Evolutionary conservation across 2,888 invertebrate species (phyloP).

Genomic region (Stratiomys singularior): DNA sequence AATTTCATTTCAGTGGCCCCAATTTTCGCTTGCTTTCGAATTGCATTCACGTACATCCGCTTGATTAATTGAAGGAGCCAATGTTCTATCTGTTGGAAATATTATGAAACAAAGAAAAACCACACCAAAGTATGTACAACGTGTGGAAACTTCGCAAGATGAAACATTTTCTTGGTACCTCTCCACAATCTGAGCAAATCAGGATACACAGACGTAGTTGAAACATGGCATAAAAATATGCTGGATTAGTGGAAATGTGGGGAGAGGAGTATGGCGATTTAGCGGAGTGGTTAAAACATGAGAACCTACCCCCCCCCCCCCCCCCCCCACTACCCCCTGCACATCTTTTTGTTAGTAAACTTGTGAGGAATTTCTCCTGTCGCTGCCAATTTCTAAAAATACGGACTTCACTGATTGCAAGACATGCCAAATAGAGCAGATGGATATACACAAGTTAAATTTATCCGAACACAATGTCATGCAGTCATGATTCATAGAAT

Average conservation of each 20-base stretch:
- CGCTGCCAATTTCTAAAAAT: conserved; percentile 33
- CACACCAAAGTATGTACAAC: not conserved
- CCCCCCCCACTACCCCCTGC: too few relatives aligned
- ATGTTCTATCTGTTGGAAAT: conserved; percentile 19
- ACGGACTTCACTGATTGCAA: conserved; percentile 15
- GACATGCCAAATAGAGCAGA: conserved; percentile 27
- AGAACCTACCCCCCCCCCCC: not conserved
- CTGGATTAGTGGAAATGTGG: not conserved
- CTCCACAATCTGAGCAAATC: not conserved
- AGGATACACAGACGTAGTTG: not conserved
- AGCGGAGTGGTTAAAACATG: not conserved
- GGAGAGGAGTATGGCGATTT: not conserved
- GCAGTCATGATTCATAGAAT: conserved; percentile 28
- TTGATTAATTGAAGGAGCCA: conserved; percentile 30
- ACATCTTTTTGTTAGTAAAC: not conserved
- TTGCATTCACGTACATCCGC: conserved; percentile 33
- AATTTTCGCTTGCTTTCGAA: conserved; percentile 10
- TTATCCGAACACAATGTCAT: conserved; percentile 42
- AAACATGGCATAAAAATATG: not conserved
- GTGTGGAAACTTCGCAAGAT: not conserved
- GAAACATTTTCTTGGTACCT: not conserved
- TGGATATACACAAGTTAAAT: conserved; percentile 10
- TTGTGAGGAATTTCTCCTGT: not conserved
- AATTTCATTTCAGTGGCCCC: not conserved
- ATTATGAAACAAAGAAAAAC: conserved; percentile 13